These are phyloP conservation scores for Caretta caretta DNA, from an alignment of 2,113 vertebrate species.

Conservation along the genomic window DNA sequence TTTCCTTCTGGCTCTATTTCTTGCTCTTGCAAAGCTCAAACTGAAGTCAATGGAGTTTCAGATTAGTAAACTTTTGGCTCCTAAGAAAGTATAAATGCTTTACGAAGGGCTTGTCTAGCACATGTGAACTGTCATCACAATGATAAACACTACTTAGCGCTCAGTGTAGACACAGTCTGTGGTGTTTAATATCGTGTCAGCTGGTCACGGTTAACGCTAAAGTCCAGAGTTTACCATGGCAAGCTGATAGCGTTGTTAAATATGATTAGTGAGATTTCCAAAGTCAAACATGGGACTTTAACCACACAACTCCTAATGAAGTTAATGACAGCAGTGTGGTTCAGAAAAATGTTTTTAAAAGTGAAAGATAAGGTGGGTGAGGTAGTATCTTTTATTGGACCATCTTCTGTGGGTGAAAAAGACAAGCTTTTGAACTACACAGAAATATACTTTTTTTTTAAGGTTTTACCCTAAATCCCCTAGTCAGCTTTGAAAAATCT, in stretches of 20 bases:
- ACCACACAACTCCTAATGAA: background rate
- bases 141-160: too few species aligned
- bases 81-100: background rate
- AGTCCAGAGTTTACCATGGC: slow-evolving; percentile 1
- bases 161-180: background rate
- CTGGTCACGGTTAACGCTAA: slow-evolving; percentile 32
- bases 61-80: slow-evolving; percentile 21
- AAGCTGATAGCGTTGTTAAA: background rate
- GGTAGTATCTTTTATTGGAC: background rate
- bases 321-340: slow-evolving; percentile 19
- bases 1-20: background rate
- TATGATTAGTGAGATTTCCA: background rate
- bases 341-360: background rate
- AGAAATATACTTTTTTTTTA: background rate
- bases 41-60: background rate
- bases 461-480: slow-evolving; percentile 18
- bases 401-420: background rate
- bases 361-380: background rate
- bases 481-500: slow-evolving; percentile 7
- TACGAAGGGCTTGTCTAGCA: background rate
- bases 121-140: background rate
- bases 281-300: background rate
- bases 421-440: background rate
- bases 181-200: slow-evolving; percentile 16
- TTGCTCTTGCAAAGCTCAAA: slow-evolving; percentile 1